Conservation (phyloP, 2,797 vertebrate species). For the Oreochromis mossambicus region DNA sequence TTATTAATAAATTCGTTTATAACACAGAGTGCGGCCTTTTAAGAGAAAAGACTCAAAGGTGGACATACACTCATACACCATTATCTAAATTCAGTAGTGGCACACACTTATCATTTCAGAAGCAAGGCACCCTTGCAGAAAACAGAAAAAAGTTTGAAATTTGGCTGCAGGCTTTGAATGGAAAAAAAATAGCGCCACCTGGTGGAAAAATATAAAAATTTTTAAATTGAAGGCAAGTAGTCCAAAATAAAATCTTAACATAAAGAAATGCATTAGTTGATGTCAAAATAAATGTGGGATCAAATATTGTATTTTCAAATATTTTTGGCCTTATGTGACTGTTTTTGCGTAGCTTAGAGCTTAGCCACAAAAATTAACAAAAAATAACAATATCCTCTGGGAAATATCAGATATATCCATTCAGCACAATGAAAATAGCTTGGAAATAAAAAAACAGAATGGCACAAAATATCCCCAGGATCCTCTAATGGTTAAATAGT, state of each 20-base stretch:
- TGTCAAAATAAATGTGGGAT: not conserved
- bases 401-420: not conserved
- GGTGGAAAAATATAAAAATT: not conserved
- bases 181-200: not conserved
- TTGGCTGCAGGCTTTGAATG: not conserved
- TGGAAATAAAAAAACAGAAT: not conserved
- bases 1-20: not conserved
- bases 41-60: not conserved
- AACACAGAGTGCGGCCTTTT: not conserved
- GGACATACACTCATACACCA: not conserved
- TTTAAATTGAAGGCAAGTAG: not conserved
- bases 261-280: not conserved
- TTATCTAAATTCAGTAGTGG: no score
- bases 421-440: not conserved
- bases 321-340: not conserved
- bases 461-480: not conserved
- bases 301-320: not conserved
- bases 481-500: not conserved
- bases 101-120: no score
- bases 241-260: not conserved
- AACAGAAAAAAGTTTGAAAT: no score
- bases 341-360: not conserved
- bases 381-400: not conserved
- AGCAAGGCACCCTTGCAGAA: no score
- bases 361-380: not conserved